A percentile compares a stretch with the other conserved stretches of the same genome.
Evolutionary conservation across 2,888 invertebrate species (phyloP).

Genomic region (Caenorhabditis panamensis): DNA sequence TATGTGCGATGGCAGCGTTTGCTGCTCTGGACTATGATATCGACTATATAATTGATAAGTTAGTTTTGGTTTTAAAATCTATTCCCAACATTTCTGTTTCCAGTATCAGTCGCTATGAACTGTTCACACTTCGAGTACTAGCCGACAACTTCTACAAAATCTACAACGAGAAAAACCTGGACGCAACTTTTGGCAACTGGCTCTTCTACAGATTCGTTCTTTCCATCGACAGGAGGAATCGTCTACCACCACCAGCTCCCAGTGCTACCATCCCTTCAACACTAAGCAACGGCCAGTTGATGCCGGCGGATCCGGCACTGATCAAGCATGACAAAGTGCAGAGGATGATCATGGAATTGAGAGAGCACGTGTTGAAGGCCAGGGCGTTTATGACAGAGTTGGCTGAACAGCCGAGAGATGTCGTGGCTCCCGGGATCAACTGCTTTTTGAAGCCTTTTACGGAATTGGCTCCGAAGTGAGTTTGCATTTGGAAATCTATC

Average conservation of each 20-base stretch:
- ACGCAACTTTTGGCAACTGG: slow-evolving; percentile 67
- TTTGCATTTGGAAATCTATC: too few relatives aligned
- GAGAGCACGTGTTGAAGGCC: slow-evolving; percentile 54
- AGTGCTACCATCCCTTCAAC: slow-evolving; percentile 74
- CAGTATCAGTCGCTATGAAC: slow-evolving; percentile 57
- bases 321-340: slow-evolving; percentile 54
- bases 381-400: slow-evolving; percentile 56
- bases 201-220: slow-evolving; percentile 62
- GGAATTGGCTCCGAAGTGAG: slow-evolving; percentile 50
- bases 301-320: slow-evolving; percentile 44
- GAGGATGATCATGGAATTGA: slow-evolving; percentile 42
- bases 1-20: slow-evolving; percentile 70
- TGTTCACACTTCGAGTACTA: slow-evolving; percentile 58
- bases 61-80: slow-evolving; percentile 2
- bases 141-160: slow-evolving; percentile 60
- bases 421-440: slow-evolving; percentile 41
- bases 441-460: slow-evolving; percentile 59
- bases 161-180: slow-evolving; percentile 56
- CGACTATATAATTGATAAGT: slow-evolving; percentile 63
- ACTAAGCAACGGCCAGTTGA: slow-evolving; percentile 41
- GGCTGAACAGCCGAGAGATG: slow-evolving; percentile 33
- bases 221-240: slow-evolving; percentile 52
- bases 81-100: not conserved
- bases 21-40: slow-evolving; percentile 70
- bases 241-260: slow-evolving; percentile 68